Evolutionary conservation across 2,888 invertebrate genomes (phyloP).

Genomic region (Belgica antarctica): DNA sequence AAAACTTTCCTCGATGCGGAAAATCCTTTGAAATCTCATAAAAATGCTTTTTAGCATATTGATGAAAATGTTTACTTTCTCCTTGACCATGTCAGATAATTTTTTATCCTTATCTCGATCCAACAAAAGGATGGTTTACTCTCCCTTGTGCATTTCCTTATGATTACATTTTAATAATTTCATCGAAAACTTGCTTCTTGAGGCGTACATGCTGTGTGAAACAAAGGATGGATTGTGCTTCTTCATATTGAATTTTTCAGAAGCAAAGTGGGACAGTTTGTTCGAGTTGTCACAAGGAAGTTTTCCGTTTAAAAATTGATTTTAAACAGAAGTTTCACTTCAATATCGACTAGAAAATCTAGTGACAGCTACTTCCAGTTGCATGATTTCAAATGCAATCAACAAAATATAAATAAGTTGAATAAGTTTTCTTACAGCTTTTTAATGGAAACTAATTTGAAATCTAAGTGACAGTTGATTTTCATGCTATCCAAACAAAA

Average conservation of each 20-base stretch:
- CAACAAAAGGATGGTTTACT: background rate
- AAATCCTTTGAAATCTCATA: background rate
- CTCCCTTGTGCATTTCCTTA: background rate
- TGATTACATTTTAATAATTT: slow-evolving; percentile 11
- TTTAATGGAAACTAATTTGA: too few relatives aligned
- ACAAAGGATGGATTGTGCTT: too few relatives aligned
- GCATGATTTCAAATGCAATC: too few relatives aligned
- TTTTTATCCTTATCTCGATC: background rate
- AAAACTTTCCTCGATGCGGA: background rate
- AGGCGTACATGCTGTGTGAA: too few relatives aligned
- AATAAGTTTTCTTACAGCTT: too few relatives aligned
- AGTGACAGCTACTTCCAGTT: too few relatives aligned
- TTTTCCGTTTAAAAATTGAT: background rate
- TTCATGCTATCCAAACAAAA: too few relatives aligned
- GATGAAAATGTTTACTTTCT: background rate
- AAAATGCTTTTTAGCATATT: slow-evolving; percentile 15
- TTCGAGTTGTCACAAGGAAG: background rate
- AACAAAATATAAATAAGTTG: too few relatives aligned
- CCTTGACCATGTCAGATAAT: background rate
- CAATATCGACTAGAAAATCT: too few relatives aligned
- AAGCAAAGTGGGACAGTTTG: background rate
- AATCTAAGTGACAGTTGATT: too few relatives aligned
- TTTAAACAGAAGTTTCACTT: background rate
- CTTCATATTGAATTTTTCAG: too few relatives aligned
- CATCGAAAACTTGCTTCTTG: background rate